Base-by-base conservation (phyloP, 2,888 invertebrate genomes). In the Chaetogeoica ovagalla region DNA sequence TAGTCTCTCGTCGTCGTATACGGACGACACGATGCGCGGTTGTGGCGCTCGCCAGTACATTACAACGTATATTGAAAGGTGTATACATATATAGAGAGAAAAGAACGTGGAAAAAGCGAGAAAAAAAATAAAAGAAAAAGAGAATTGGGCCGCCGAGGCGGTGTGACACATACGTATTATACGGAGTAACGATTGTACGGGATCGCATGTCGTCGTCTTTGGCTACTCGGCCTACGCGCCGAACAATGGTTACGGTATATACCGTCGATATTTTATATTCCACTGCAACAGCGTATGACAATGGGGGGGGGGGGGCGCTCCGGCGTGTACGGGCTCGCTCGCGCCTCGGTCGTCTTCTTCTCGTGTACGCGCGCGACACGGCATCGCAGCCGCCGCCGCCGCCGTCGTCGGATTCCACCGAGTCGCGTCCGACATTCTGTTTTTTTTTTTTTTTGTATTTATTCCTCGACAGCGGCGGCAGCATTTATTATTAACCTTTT, bases 151-250 rank as follows among this genome's bases (percentile, higher is more conserved):
- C 30, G 30, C 30, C n/a, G n/a, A n/a, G 30, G 1, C 30, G 30
- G 1, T 30, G 72, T 60, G 60, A 73, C 73, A 73, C 37, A 9
- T 62, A 73, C 72, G n/a, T 30, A 30, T 30, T 30, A 30, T 30
- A 30, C 4, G 4, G 30, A 30, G 62, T 21, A n/a, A 62, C 77
- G 65, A 21, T 66, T 30, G 4, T 30, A 30, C 30, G 4, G 69
- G 79, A 79, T 79, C 79, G 79, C 71, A 57, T 79, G 79, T 79
- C 79, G 70, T 62, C 48, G 62, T 60, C 19, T 37, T 62, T 62
- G 79, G 79, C 79, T 71, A 77, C 77, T 77, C 77, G 77, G 77
- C 69, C 77, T 77, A 77, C 77, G 77, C 77, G 21, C 62, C 62
- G 62, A 79, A 79, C 79, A 79, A 79, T 79, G 70, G 77, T 11